Base-by-base conservation (phyloP, 2,888 invertebrate genomes). In the Ichneumoninae sp. region DNA sequence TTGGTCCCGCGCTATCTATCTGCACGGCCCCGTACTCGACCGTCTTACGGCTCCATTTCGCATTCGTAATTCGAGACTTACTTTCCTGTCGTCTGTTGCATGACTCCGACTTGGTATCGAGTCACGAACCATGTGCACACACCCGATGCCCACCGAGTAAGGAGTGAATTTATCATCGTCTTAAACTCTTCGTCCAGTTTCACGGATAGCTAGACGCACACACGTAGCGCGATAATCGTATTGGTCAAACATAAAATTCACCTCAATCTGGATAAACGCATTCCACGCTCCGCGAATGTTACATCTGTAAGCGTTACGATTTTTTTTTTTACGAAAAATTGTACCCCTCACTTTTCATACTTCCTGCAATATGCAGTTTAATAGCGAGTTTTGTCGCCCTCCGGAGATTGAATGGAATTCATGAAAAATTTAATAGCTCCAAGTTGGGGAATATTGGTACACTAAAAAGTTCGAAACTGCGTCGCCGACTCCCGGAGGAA, bases 51-150 rank as follows among this genome's bases (percentile, higher is more conserved):
- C 70, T 82, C 77, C 74, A 76, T 82, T 82, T 66, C 52, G 70
- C 62, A 77, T 77, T 77, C 71, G 77, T 71, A 71, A 82, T 76
- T 82, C 82, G 71, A 82, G 66, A 70, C 77, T 71, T 44, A 71
- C 77, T 82, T 82, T 76, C 76, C 70, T 77, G 82, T 69, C 68
- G 77, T 36, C 54, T 22, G 77, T 76, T 70, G 69, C 65, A 36
- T 47, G 47, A 68, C 80, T 60, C 36, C 22, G 54, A 47, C 71
- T 60, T 13, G 57, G 66, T 80, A 33, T 68, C 72, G 74, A 68
- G 57, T 80, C 80, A 80, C 74, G 60, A 80, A 52, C 30, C 40
- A 66, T 71, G 62, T 65, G 33, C 33, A 72, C 33, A 72, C 66
- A 69, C 30, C 74, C 62, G 47, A 40, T 62, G 66, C 26, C 50